phyloP scores from a whole-genome alignment of 2,888 invertebrate species.

The Argyresthia goedartella region DNA sequence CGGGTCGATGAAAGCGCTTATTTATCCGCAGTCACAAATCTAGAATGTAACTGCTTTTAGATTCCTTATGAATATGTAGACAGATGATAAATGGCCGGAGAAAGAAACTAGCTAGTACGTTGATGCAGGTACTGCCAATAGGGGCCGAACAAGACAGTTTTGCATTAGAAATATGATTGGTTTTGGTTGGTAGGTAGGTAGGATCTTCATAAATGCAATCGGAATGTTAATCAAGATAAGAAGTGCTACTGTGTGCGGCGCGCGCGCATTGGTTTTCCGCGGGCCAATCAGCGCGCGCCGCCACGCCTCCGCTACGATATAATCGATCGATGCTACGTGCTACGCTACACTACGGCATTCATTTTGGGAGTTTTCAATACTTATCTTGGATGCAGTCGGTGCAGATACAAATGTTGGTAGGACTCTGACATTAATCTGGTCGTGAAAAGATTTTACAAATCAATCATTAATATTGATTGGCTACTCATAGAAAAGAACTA shows the following conservation, averaged over 20 bases:
- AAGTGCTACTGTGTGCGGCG: conserved; percentile 57
- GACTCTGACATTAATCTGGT: too few species aligned
- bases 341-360: not conserved
- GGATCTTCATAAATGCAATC: not conserved
- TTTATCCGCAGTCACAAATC: conserved; percentile 34
- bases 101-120: not conserved
- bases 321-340: conserved; percentile 1
- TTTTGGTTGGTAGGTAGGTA: not conserved
- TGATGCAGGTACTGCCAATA: not conserved
- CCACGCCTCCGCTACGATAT: conserved; percentile 40
- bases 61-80: not conserved
- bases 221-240: conserved; percentile 1
- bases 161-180: not conserved
- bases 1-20: conserved; percentile 23
- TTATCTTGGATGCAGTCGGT: too few species aligned
- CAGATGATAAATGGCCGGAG: not conserved
- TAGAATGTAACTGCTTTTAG: conserved; percentile 8
- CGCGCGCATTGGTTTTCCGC: conserved; percentile 59
- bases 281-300: conserved; percentile 50
- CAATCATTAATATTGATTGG: too few species aligned
- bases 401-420: too few species aligned
- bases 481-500: too few species aligned
- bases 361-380: too few species aligned
- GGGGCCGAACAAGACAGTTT: too few species aligned
- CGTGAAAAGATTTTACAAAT: too few species aligned